These are phyloP conservation scores for Drosophila malerkotliana DNA, from an alignment of 1,140 invertebrate species.

Conservation along the genomic window DNA sequence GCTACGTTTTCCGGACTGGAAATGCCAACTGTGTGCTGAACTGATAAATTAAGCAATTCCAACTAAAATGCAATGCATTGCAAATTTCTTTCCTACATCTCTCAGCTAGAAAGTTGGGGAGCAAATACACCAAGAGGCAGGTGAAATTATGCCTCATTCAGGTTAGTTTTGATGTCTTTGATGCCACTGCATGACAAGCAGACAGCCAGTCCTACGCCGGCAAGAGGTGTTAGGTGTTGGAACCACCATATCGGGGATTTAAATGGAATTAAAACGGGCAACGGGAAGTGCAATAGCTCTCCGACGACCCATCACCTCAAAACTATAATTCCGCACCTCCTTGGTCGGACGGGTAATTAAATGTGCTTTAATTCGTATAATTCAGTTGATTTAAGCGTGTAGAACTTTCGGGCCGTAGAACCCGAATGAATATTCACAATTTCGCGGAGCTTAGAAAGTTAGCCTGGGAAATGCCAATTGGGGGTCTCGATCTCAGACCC, in stretches of 20 bases:
- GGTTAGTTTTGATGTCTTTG: conserved; percentile 80
- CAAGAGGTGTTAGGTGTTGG: not conserved
- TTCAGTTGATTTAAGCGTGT: conserved; percentile 44
- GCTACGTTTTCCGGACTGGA: conserved; percentile 30
- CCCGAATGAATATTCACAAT: conserved; percentile 65
- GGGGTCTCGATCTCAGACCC: conserved; percentile 44
- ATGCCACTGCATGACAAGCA: conserved; percentile 61
- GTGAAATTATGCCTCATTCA: conserved; percentile 71
- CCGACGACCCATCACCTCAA: conserved; percentile 56
- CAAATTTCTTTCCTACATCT: conserved; percentile 53
- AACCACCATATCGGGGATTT: conserved; percentile 44
- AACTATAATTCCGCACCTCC: conserved; percentile 60
- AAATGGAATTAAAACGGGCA: conserved; percentile 39
- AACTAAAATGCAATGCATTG: conserved; percentile 71
- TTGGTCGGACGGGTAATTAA: conserved; percentile 50
- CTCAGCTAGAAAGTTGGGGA: conserved; percentile 61
- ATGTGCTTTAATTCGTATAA: conserved; percentile 72
- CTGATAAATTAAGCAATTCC: conserved; percentile 79
- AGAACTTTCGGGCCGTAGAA: conserved; percentile 29
- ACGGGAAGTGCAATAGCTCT: not conserved
- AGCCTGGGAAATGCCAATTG: conserved; percentile 63
- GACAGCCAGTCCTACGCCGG: conserved; percentile 7
- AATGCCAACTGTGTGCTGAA: conserved; percentile 79
- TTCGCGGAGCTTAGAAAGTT: conserved; percentile 47
- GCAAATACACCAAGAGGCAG: conserved; percentile 22